phyloP scores from a whole-genome alignment of 2,113 vertebrate species.

The Zosterops borbonicus region DNA sequence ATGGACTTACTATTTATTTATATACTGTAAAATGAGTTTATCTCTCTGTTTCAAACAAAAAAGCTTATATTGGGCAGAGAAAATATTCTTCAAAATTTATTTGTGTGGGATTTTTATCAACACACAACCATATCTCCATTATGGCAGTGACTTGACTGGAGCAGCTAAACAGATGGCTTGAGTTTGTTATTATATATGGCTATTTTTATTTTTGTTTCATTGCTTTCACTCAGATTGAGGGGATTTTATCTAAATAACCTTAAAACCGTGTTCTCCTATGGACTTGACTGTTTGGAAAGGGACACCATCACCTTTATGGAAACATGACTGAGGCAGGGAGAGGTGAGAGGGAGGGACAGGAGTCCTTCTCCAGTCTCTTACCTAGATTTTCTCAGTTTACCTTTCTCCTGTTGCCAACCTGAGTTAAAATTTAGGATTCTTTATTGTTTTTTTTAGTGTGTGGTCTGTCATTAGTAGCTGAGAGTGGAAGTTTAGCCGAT shows the following conservation, averaged over 20 bases:
- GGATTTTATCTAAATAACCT: background rate
- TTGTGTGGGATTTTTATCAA: background rate
- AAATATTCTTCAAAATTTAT: background rate
- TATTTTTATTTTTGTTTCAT: background rate
- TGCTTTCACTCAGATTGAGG: background rate
- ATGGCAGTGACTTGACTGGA: background rate
- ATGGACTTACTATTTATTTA: background rate
- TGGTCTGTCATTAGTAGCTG: background rate
- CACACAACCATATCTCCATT: background rate
- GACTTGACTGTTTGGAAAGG: background rate
- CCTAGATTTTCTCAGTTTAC: background rate
- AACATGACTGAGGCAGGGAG: background rate
- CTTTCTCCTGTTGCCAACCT: background rate
- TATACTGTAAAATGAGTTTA: background rate
- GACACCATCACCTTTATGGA: background rate
- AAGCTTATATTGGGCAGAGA: background rate
- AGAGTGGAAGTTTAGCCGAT: background rate
- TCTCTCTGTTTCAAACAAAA: background rate
- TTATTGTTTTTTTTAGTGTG: background rate
- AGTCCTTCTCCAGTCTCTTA: background rate
- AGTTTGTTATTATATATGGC: background rate
- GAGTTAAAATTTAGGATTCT: background rate
- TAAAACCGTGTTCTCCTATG: background rate
- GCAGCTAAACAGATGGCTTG: background rate
- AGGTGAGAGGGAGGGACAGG: background rate